A percentile compares a stretch with the other conserved stretches of the same genome.
These are phyloP conservation scores for Tetramorium parvispinum DNA, from an alignment of 1,140 invertebrate genomes.

Conservation along the genomic window DNA sequence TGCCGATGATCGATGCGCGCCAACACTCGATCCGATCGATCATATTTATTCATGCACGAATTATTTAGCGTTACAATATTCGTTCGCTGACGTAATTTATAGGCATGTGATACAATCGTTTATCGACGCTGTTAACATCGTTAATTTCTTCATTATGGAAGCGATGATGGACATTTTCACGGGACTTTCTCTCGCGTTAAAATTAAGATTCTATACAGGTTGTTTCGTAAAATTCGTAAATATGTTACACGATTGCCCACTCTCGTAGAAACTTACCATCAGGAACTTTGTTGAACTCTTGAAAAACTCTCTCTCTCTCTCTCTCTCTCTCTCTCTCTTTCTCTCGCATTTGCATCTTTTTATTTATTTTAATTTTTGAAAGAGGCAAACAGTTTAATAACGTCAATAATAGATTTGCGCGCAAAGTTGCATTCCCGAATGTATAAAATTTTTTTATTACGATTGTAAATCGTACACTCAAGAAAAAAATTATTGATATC, in stretches of 20 bases:
- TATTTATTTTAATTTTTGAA: background rate
- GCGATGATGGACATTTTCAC: constrained; percentile 16
- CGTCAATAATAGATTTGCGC: background rate
- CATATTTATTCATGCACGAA: constrained; percentile 53
- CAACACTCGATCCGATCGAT: constrained; percentile 52
- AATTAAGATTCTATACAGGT: background rate
- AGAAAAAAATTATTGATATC: too few species aligned
- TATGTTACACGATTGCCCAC: background rate
- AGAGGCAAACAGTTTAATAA: background rate
- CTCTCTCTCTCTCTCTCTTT: background rate
- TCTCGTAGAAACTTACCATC: background rate
- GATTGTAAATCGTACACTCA: too few species aligned
- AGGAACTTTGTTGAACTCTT: background rate
- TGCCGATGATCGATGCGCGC: constrained; percentile 35
- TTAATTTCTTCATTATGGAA: constrained; percentile 48
- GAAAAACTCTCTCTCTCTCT: background rate
- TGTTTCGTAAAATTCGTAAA: background rate
- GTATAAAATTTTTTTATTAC: background rate
- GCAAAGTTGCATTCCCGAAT: background rate
- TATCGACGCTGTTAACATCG: constrained; percentile 26
- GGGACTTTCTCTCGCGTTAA: background rate
- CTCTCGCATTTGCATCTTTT: too few species aligned
- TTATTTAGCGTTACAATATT: constrained; percentile 36
- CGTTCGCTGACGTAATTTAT: constrained; percentile 37
- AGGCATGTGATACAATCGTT: constrained; percentile 26